Evolutionary conservation across 2,888 invertebrate species (phyloP).

Genomic region (Drosophila borborema): DNA sequence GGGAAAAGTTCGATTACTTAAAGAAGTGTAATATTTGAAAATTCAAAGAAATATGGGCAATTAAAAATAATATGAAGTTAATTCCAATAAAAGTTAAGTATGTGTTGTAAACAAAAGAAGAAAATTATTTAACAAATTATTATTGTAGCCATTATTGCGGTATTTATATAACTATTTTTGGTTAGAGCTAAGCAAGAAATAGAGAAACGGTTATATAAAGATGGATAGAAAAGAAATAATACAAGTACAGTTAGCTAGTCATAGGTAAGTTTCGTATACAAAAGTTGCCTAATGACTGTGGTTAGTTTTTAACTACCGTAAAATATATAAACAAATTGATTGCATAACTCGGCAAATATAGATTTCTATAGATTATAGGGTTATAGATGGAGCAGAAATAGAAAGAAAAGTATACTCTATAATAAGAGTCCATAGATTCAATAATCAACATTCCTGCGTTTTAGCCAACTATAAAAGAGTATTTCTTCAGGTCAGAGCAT

Average conservation of each 20-base stretch:
- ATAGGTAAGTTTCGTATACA: neutral
- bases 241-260: neutral
- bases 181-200: neutral
- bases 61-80: neutral
- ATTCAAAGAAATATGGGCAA: neutral
- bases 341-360: neutral
- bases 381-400: no score
- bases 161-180: constrained; percentile 1
- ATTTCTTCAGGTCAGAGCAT: neutral
- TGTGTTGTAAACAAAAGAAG: no score
- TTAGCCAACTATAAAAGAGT: neutral
- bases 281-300: neutral
- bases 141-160: neutral
- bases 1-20: neutral
- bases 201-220: neutral
- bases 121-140: neutral
- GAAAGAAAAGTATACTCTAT: neutral
- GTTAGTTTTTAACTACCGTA: neutral
- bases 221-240: neutral
- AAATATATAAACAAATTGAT: neutral
- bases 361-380: neutral
- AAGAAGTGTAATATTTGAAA: neutral
- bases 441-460: neutral
- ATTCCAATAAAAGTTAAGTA: neutral
- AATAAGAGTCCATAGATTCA: neutral